Conservation (phyloP, 2,888 invertebrate genomes). For the Cataglyphis rosenhaueri region DNA sequence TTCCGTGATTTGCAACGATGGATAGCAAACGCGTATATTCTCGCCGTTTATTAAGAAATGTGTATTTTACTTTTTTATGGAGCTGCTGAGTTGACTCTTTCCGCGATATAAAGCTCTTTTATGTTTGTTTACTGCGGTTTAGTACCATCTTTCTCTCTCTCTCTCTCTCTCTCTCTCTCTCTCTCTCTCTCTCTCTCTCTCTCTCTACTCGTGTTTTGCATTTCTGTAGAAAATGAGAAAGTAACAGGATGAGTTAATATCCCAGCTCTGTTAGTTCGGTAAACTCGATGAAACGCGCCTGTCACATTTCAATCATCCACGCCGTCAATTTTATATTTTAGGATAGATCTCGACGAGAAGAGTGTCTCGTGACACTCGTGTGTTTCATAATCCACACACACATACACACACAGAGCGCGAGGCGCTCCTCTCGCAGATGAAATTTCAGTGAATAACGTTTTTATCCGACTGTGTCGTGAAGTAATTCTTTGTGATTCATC, state of each 20-base stretch:
- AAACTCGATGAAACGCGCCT: conserved; percentile 29
- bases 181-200: neutral
- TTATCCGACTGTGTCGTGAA: conserved; percentile 12
- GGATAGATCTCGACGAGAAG: neutral
- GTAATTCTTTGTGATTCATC: conserved; percentile 2
- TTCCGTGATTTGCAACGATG: neutral
- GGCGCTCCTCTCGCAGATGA: neutral
- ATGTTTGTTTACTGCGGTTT: conserved; percentile 32
- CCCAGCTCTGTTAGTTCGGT: neutral
- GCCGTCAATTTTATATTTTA: conserved; percentile 15
- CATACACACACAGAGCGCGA: too few relatives aligned
- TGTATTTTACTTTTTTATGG: conserved; percentile 29
- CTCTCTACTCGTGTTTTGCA: conserved; percentile 29
- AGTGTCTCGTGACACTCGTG: neutral
- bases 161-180: neutral
- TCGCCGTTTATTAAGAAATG: conserved; percentile 37
- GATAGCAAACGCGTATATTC: neutral
- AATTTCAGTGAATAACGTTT: conserved; percentile 28
- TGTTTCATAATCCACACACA: neutral
- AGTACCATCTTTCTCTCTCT: neutral
- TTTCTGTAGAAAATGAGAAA: conserved; percentile 40
- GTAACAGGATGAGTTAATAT: conserved; percentile 19
- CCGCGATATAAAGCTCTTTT: conserved; percentile 30
- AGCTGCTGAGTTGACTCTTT: conserved; percentile 23
- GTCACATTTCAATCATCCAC: conserved; percentile 19